Evolutionary conservation across 2,797 vertebrate species (phyloP).

Genomic region (Pogoniulus pusillus): DNA sequence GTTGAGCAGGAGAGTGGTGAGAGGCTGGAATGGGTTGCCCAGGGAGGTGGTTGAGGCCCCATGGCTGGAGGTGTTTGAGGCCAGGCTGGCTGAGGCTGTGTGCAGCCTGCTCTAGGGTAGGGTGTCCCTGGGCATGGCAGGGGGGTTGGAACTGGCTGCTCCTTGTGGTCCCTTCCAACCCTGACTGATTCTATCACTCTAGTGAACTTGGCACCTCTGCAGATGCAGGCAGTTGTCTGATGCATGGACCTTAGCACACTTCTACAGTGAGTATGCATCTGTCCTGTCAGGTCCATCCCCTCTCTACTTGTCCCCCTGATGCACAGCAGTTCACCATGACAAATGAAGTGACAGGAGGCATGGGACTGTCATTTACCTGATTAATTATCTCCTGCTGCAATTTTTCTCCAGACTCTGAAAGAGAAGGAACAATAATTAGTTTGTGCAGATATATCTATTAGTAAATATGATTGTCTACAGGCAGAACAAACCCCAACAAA

Average conservation of each 20-base stretch:
- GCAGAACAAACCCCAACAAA: background rate
- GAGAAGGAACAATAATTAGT: slow-evolving; percentile 59
- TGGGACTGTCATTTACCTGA: slow-evolving; percentile 68
- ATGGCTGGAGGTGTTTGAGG: too few species aligned
- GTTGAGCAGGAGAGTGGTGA: too few species aligned
- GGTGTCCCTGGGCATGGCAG: too few species aligned
- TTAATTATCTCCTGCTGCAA: slow-evolving; percentile 43
- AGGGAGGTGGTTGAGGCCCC: too few species aligned
- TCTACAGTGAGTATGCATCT: background rate
- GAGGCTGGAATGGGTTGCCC: too few species aligned
- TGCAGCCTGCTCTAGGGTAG: too few species aligned
- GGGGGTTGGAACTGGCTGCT: too few species aligned
- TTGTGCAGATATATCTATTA: background rate
- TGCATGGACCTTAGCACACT: fast-evolving
- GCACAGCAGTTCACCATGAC: background rate
- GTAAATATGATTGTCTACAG: background rate
- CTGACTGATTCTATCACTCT: too few species aligned
- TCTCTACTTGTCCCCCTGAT: background rate
- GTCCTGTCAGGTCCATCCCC: background rate
- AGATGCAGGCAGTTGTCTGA: background rate
- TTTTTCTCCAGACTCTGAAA: slow-evolving; percentile 76
- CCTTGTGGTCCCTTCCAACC: too few species aligned
- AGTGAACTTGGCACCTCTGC: background rate
- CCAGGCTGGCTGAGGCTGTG: too few species aligned
- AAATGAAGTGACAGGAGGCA: background rate